phyloP scores from a whole-genome alignment of 2,113 vertebrate species.

The Dinomys branickii region DNA sequence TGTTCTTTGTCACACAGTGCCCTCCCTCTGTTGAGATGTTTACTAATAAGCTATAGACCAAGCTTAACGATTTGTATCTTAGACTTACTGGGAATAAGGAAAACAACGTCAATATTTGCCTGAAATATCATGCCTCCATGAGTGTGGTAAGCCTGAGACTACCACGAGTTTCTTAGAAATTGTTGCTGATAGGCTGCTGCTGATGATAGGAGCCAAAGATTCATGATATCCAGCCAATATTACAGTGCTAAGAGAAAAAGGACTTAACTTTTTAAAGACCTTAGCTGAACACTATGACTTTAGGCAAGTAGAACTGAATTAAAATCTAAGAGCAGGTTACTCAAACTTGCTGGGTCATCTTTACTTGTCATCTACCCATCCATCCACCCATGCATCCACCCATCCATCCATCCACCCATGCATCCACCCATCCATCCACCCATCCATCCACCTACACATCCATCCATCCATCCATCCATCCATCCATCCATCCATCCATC shows the following conservation, averaged over 20 bases:
- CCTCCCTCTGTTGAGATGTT: background rate
- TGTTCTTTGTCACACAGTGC: background rate
- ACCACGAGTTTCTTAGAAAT: background rate
- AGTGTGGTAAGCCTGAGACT: background rate
- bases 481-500: too few relatives aligned
- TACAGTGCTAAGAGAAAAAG: background rate
- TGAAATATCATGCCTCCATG: background rate
- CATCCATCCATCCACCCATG: too few relatives aligned
- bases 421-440: too few relatives aligned
- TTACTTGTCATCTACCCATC: background rate
- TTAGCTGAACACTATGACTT: background rate
- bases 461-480: too few relatives aligned
- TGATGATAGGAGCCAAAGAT: background rate
- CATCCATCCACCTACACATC: too few relatives aligned
- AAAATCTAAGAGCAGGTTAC: background rate
- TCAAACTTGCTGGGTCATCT: background rate
- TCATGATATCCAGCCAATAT: background rate
- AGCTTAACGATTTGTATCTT: background rate
- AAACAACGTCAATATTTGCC: background rate
- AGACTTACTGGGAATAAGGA: background rate
- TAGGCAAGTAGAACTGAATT: background rate
- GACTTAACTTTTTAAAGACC: background rate
- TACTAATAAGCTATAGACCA: slow-evolving; percentile 25
- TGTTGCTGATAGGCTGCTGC: background rate
- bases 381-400: too few relatives aligned